Evolutionary conservation across 2,797 vertebrate genomes (phyloP), one percentile per base, ranked within the genome.

Genomic region (Gobionotothen gibberifrons): DNA sequence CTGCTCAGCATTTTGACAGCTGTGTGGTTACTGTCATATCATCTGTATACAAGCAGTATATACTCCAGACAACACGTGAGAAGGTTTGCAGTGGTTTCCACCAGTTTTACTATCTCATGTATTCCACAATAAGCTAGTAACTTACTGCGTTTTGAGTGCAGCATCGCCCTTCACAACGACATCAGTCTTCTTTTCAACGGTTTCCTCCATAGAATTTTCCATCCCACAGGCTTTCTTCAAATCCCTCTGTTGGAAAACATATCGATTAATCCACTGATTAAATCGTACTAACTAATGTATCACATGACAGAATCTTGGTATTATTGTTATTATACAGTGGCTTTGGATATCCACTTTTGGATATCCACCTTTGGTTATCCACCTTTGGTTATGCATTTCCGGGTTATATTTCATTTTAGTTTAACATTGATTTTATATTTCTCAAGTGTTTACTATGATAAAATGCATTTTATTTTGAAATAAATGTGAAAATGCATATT

Each of bases 131-230:
- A 9, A 1, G 2, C 0, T n/a, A 9, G 4, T 32, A 39, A 85
- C 93, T 92, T 77, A 96, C 95, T 94, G 85, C 42, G 74, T 21
- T 93, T 93, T 95, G 57, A 96, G 89, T 0, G 89, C 77, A 39
- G 94, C 93, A 76, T 87, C 84, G 16, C 95, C 94, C 77, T 92
- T 94, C 5, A 85, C 78, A 52, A 43, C 39, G 1, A 48, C 72
- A 15, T 73, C 69, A 9, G 53, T 39, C 43, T 0, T 19, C 29
- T 44, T 82, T 64, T 56, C 61, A 54, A 10, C 42, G 0, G 66
- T 51, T 54, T 60, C 85, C 21, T 84, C 86, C 8, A 16, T 40
- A 7, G 39, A 43, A 22, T 62, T 83, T 17, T 93, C 90, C 87
- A 91, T 92, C 74, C 62, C 61, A 32, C 39, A 43, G 43, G 5